Base-by-base conservation (phyloP, 2,888 invertebrate species). In the Tinea trinotella region DNA sequence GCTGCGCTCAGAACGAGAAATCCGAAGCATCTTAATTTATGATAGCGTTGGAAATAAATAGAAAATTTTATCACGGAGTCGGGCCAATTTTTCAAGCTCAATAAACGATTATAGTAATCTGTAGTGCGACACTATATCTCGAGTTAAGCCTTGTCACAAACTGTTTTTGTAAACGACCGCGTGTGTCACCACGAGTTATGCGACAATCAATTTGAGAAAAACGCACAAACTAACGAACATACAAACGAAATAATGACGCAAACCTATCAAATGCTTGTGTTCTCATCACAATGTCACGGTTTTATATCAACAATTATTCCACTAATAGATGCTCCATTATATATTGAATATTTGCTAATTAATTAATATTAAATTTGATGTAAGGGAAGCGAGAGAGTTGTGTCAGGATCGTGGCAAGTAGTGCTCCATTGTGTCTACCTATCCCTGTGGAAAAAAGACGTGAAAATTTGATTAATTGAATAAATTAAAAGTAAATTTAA, bases 131-230 rank as follows among this genome's bases (percentile, higher is more conserved):
- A 2, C n/a, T 24, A 50, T 22, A 20, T 50, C 50, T 24, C n/a
- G 50, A 2, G 18, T 48, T 24, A 50, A 50, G 22, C 50, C 50
- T 22, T 50, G 13, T 24, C 50, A 50, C 50, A 50, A 50, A 50
- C 24, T 12, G 40, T 53, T 53, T 53, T 53, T 19, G 53, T 20
- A 36, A 36, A 18, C 34, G 50, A 50, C 53, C 40, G 40, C 36
- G 34, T 13, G 12, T 20, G 40, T 22, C 53, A 40, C 35, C 53
- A 59, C 56, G 56, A 56, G 13, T 74, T 76, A 79, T 78, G 73
- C 64, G 64, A 73, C 75, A 80, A 83, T 82, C 80, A 82, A 74
- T 67, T 62, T 60, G 64, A 67, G 71, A 75, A 79, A 79, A 81
- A 54, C 79, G 76, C 79, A 75, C 64, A 61, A n/a, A n/a, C n/a